These are phyloP conservation scores for Arvicanthis niloticus DNA, from an alignment of 2,113 vertebrate species.

Conservation along the genomic window DNA sequence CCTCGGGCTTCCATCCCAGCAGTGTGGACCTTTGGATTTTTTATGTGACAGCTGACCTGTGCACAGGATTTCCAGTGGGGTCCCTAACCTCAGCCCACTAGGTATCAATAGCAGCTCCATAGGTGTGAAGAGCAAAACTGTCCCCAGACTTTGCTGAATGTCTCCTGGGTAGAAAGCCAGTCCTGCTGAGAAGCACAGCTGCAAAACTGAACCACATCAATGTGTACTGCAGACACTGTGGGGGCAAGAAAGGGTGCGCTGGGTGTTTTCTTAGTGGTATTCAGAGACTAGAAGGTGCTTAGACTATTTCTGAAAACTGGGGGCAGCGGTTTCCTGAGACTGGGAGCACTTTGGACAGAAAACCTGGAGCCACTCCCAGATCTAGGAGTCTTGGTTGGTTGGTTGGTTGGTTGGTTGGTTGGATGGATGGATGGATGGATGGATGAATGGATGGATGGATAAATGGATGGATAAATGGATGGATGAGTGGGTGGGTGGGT, in stretches of 20 bases:
- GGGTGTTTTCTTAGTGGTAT: background rate
- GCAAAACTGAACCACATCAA: background rate
- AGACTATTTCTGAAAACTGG: fast-evolving
- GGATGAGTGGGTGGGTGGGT: fast-evolving
- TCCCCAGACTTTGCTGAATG: background rate
- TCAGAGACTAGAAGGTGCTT: background rate
- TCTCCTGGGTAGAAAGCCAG: background rate
- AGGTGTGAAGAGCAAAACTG: background rate
- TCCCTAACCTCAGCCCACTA: background rate
- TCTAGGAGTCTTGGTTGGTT: background rate
- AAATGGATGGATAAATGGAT: background rate
- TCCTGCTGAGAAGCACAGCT: background rate
- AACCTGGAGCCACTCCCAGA: background rate
- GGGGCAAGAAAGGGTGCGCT: too few species aligned
- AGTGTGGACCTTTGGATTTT: background rate
- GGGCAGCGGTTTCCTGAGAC: background rate
- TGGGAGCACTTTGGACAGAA: background rate
- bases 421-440: background rate
- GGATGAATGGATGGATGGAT: background rate
- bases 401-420: background rate
- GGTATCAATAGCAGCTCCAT: background rate
- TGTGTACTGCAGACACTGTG: background rate
- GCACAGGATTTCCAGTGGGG: background rate
- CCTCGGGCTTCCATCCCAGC: background rate
- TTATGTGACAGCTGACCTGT: background rate